These are phyloP conservation scores for Ceratina japonica DNA, from an alignment of 1,140 invertebrate species.

Conservation along the genomic window DNA sequence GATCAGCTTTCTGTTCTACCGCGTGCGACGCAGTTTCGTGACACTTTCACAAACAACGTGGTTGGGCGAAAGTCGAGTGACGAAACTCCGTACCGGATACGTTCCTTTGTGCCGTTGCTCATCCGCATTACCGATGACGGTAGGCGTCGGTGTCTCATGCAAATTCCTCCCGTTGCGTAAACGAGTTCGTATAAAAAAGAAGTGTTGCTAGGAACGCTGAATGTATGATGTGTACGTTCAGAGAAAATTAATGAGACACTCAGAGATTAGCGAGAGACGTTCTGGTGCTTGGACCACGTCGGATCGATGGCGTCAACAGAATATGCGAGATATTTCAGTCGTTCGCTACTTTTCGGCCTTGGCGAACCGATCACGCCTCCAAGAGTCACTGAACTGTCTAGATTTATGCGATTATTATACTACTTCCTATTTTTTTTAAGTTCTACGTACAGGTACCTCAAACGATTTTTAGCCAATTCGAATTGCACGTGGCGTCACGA, in stretches of 20 bases:
- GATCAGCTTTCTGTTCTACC: slow-evolving; percentile 31
- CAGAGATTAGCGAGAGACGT: too few relatives aligned
- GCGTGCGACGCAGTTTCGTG: slow-evolving; percentile 42
- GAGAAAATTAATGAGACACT: too few relatives aligned
- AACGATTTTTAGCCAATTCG: too few relatives aligned
- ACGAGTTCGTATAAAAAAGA: neutral
- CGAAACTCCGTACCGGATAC: slow-evolving; percentile 67
- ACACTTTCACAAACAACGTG: slow-evolving; percentile 70
- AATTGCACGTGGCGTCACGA: too few relatives aligned
- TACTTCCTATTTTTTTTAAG: neutral
- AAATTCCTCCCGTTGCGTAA: slow-evolving; percentile 48
- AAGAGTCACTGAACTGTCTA: neutral
- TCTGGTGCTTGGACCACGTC: too few relatives aligned
- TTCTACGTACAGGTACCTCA: neutral
- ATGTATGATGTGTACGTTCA: neutral
- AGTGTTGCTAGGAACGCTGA: neutral
- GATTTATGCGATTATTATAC: neutral
- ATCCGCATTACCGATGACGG: slow-evolving; percentile 42
- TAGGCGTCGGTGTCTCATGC: slow-evolving; percentile 3
- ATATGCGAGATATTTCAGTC: neutral
- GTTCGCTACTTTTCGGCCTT: slow-evolving; percentile 2
- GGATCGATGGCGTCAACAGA: too few relatives aligned
- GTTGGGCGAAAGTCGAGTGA: slow-evolving; percentile 72
- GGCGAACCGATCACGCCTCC: neutral
- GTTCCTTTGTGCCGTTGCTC: slow-evolving; percentile 45